Evolutionary conservation across 2,797 vertebrate genomes (phyloP).

Genomic region (Tapirus indicus): DNA sequence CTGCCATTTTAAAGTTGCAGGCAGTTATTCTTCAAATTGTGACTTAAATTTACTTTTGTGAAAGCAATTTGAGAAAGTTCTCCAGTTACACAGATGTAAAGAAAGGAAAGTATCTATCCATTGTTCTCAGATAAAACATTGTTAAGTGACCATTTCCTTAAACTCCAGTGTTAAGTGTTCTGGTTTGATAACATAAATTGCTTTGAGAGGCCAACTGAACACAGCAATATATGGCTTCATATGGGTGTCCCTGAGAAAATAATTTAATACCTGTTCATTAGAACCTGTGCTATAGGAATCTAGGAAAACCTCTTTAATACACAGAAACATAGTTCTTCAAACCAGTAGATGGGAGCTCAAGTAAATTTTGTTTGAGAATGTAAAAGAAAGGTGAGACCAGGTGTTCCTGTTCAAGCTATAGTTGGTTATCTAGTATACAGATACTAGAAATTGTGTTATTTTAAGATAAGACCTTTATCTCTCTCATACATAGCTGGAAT

Average conservation of each 20-base stretch:
- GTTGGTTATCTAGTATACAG: background rate
- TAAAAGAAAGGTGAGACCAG: background rate
- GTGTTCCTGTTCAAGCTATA: background rate
- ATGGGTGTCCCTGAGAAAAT: background rate
- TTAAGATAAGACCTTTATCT: background rate
- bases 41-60: slow-evolving; percentile 39
- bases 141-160: slow-evolving; percentile 5
- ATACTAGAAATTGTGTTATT: background rate
- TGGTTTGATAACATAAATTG: slow-evolving; percentile 18
- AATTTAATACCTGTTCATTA: background rate
- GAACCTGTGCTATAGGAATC: background rate
- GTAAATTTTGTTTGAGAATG: background rate
- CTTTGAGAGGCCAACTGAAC: background rate
- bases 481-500: background rate
- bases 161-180: background rate
- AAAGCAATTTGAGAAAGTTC: slow-evolving; percentile 17
- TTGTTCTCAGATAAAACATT: slow-evolving; percentile 49
- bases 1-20: slow-evolving; percentile 21
- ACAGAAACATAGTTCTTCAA: background rate
- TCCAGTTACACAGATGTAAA: background rate
- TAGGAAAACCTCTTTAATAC: background rate
- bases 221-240: background rate
- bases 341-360: background rate
- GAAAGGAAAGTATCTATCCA: slow-evolving; percentile 2
- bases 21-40: slow-evolving; percentile 31